Percentiles rank a stretch among this genome's conserved stretches.
phyloP scores from a whole-genome alignment of 2,113 vertebrate genomes.

The Crypturellus undulatus region DNA sequence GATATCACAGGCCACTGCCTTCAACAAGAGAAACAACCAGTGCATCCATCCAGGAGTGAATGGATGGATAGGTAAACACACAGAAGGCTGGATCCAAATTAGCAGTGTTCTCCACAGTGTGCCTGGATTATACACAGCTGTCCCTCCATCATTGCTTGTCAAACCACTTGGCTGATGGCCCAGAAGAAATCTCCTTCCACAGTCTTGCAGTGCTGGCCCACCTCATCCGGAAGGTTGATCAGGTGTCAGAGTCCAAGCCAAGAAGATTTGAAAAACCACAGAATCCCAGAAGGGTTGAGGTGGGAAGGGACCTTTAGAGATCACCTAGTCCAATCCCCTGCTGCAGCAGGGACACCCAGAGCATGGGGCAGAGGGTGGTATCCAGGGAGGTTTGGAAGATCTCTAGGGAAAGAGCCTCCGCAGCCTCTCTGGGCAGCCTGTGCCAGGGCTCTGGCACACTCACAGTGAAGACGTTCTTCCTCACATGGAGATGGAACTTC shows the following conservation, averaged over 20 bases:
- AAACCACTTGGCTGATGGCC: fast-evolving
- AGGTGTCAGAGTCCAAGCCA: background rate
- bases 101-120: background rate
- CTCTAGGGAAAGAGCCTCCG: too few relatives aligned
- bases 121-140: too few relatives aligned
- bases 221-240: background rate
- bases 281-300: too few relatives aligned
- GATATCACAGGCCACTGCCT: background rate
- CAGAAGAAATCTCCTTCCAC: background rate
- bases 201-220: background rate
- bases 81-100: background rate
- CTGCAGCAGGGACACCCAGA: too few relatives aligned
- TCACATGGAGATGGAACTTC: too few relatives aligned
- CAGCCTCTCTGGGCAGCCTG: too few relatives aligned
- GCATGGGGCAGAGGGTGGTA: too few relatives aligned
- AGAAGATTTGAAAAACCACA: background rate
- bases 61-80: background rate
- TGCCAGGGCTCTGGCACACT: too few relatives aligned
- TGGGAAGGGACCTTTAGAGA: too few relatives aligned
- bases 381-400: too few relatives aligned
- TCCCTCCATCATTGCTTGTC: background rate
- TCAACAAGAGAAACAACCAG: background rate
- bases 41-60: background rate
- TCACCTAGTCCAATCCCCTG: too few relatives aligned
- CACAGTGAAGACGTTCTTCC: too few relatives aligned